phyloP scores from a whole-genome alignment of 1,140 invertebrate genomes.

The Muscidifurax raptorellus region DNA sequence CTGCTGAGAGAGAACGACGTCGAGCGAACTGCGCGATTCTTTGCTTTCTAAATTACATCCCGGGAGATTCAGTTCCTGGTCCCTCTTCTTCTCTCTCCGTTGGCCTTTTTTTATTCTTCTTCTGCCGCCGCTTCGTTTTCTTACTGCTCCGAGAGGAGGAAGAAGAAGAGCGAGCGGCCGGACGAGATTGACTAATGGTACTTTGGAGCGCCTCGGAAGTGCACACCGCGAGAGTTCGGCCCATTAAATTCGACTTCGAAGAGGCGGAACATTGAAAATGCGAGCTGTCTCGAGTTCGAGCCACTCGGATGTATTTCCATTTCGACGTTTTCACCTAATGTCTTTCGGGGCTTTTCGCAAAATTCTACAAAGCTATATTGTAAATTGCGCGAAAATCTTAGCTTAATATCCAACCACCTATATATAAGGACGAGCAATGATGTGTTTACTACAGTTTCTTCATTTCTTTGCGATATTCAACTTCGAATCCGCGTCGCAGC shows the following conservation, averaged over 20 bases:
- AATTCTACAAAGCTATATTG: too few relatives aligned
- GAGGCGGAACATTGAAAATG: constrained; percentile 38
- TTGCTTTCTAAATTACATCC: constrained; percentile 45
- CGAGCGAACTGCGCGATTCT: constrained; percentile 17
- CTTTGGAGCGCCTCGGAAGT: constrained; percentile 37
- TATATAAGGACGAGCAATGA: too few relatives aligned
- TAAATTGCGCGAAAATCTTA: too few relatives aligned
- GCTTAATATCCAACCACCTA: too few relatives aligned
- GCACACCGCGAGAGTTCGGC: not conserved
- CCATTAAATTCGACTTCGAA: constrained; percentile 46
- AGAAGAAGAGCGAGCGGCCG: not conserved
- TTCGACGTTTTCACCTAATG: not conserved
- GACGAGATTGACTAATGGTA: constrained; percentile 44
- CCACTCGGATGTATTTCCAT: not conserved
- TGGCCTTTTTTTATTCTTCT: not conserved
- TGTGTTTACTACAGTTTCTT: too few relatives aligned
- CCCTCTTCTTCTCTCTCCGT: constrained; percentile 10
- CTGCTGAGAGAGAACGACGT: not conserved
- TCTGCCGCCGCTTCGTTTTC: not conserved
- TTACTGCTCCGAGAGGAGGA: not conserved
- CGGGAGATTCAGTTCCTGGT: constrained; percentile 15
- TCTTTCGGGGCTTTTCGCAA: not conserved
- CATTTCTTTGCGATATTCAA: not conserved
- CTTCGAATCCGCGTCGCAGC: not conserved
- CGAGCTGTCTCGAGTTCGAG: not conserved